phyloP scores from a whole-genome alignment of 2,888 invertebrate genomes.

The Ecliptopera silaceata region DNA sequence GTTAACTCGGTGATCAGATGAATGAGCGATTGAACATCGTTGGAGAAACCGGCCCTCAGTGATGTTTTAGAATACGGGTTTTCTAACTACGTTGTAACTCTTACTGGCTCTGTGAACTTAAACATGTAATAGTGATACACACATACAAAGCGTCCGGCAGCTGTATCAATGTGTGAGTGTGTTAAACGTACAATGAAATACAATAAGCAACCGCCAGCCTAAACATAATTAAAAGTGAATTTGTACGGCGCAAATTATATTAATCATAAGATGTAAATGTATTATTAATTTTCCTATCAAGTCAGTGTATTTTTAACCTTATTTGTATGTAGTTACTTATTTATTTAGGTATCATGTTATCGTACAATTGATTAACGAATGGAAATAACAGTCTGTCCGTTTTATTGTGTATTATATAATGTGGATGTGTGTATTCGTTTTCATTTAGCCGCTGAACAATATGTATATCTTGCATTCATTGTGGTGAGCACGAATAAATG shows the following conservation, averaged over 20 bases:
- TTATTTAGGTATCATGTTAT: constrained; percentile 24
- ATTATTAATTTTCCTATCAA: constrained; percentile 26
- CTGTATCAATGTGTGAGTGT: constrained; percentile 19
- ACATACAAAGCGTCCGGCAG: constrained; percentile 13
- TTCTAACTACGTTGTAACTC: no score
- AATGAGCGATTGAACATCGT: no score
- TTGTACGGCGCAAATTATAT: constrained; percentile 16
- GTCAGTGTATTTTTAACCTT: constrained; percentile 32
- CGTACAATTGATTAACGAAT: constrained; percentile 17
- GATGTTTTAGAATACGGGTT: no score
- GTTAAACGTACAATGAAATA: constrained; percentile 5
- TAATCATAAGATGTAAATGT: constrained; percentile 23
- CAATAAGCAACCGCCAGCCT: constrained; percentile 15
- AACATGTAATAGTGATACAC: constrained; percentile 1
- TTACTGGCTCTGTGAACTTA: no score
- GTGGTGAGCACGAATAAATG: neutral
- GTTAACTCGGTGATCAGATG: no score
- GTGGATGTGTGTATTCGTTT: neutral
- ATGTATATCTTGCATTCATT: neutral
- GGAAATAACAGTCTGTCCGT: constrained; percentile 17
- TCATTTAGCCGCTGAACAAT: neutral
- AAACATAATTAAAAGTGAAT: constrained; percentile 14
- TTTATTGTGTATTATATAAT: constrained; percentile 25
- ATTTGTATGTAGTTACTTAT: constrained; percentile 31
- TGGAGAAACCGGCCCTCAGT: no score